Conservation (phyloP, 2,888 invertebrate species). For the Cinara cedri region DNA sequence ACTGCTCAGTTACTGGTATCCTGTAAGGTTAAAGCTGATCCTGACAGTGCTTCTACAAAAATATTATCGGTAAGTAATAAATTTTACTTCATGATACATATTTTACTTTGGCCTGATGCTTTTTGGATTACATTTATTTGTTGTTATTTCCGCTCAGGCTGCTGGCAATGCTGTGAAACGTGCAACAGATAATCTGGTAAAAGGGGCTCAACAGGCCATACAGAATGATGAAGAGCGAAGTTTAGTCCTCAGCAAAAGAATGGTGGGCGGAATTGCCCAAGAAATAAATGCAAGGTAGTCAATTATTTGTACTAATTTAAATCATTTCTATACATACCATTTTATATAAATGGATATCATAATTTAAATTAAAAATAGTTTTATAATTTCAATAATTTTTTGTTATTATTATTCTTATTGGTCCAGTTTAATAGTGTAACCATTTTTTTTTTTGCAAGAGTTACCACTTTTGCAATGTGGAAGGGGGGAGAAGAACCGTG, state of each 20-base stretch:
- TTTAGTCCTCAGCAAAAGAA: conserved; percentile 85
- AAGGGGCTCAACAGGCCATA: conserved; percentile 91
- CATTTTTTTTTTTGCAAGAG: too few relatives aligned
- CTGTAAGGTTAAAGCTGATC: conserved; percentile 96
- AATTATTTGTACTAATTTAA: too few relatives aligned
- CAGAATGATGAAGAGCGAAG: conserved; percentile 90
- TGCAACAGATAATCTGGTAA: conserved; percentile 95
- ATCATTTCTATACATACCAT: too few relatives aligned
- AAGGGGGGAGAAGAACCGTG: too few relatives aligned
- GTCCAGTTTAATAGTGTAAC: too few relatives aligned
- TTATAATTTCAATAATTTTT: too few relatives aligned
- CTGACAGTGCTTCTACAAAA: conserved; percentile 90
- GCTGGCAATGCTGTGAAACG: conserved; percentile 97
- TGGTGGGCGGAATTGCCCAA: conserved; percentile 95
- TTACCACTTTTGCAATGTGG: too few relatives aligned
- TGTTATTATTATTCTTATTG: too few relatives aligned
- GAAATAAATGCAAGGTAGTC: conserved; percentile 83
- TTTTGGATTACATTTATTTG: not conserved
- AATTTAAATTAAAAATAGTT: too few relatives aligned
- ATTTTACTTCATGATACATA: not conserved
- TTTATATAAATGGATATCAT: too few relatives aligned
- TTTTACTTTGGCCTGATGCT: not conserved
- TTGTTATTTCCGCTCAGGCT: conserved; percentile 66
- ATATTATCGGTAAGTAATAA: conserved; percentile 69
- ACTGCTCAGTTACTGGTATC: conserved; percentile 97